These are phyloP conservation scores for Aphaenogaster ashmeadi DNA, from an alignment of 1,140 invertebrate genomes.

Conservation along the genomic window DNA sequence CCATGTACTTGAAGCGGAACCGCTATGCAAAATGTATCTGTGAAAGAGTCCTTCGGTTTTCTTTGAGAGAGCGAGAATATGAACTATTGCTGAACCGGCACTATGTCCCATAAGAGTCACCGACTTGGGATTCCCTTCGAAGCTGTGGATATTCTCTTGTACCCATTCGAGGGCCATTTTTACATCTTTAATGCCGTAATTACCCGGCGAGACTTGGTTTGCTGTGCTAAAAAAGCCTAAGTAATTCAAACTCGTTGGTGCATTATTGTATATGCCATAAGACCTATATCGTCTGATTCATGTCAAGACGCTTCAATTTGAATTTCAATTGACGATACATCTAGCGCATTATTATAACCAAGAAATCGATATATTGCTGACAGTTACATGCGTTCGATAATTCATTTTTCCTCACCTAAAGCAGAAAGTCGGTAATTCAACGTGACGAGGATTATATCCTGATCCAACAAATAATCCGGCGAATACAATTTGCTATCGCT, in stretches of 20 bases:
- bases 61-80: slow-evolving; percentile 83
- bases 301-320: not conserved
- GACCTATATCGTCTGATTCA: not conserved
- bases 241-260: not conserved
- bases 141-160: slow-evolving; percentile 86
- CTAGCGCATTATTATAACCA: not conserved
- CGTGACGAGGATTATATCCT: slow-evolving; percentile 89
- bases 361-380: not conserved
- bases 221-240: slow-evolving; percentile 83
- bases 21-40: slow-evolving; percentile 88
- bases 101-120: slow-evolving; percentile 87
- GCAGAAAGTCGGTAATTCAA: slow-evolving; percentile 90
- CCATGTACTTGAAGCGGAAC: slow-evolving; percentile 84
- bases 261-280: not conserved
- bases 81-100: slow-evolving; percentile 83
- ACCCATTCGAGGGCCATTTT: slow-evolving; percentile 88
- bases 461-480: slow-evolving; percentile 86
- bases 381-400: not conserved
- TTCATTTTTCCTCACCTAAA: slow-evolving; percentile 86
- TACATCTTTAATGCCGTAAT: slow-evolving; percentile 83
- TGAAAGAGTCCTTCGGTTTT: slow-evolving; percentile 87
- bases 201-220: slow-evolving; percentile 79
- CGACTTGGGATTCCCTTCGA: slow-evolving; percentile 87
- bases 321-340: not conserved
- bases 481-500: slow-evolving; percentile 83